Base-by-base conservation (phyloP, 2,797 vertebrate genomes). In the Rhinophrynus dorsalis region DNA sequence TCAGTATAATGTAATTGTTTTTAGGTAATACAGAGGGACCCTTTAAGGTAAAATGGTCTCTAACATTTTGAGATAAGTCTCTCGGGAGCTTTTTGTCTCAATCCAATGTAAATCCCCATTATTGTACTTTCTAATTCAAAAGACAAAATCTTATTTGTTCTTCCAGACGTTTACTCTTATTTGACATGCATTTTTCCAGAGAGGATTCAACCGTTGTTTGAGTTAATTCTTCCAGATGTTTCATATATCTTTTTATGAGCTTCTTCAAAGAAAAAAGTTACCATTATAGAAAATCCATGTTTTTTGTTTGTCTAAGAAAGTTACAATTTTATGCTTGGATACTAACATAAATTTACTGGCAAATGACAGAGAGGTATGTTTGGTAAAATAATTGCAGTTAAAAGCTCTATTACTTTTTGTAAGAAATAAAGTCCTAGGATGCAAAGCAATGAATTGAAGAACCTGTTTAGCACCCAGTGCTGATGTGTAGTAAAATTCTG, bases 171-270 rank as follows among this genome's bases (percentile, higher is more conserved):
- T 80, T 78, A 76, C 77, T 80, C 78, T 80, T 80, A 62, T 76
- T 79, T 81, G 79, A 82, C 82, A 80, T 81, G 73, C 77, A 75
- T 78, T 80, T n/a, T 63, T 74, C 79, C 68, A 73, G 66, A 69
- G 81, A 77, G 82, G 79, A 82, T 83, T 81, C 79, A 66, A 81
- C 76, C 79, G 81, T 69, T 52, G 75, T 80, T 81, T 82, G 81
- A 83, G 81, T 84, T 83, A 85, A 83, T 82, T 78, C 83, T 81
- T 85, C 83, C 84, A 84, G 84, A 84, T 85, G 83, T 84, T 85
- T 81, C 72, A 79, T 77, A 75, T 74, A 74, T 74, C 63, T 70
- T 82, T 77, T 80, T 82, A 81, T 81, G 62, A 83, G 58, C 8
- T 68, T 81, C 77, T 81, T 83, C 78, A 85, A 85, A 85, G 80